These are phyloP conservation scores for Pseudachorutes palmiensis DNA, from an alignment of 1,140 invertebrate species.

Conservation along the genomic window DNA sequence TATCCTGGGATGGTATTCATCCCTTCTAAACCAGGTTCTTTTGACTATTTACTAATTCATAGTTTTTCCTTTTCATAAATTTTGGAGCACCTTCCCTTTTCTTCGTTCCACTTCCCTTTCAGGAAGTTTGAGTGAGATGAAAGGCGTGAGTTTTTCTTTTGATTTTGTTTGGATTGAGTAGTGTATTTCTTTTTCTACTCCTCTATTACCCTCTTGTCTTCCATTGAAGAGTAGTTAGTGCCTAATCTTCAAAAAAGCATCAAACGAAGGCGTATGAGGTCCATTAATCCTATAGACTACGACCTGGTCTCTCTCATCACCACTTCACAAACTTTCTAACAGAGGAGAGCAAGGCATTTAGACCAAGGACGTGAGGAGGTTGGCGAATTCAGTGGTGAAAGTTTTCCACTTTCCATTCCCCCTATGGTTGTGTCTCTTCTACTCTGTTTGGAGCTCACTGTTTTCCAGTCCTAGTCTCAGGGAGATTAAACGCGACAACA, in stretches of 20 bases:
- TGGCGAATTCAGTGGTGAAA: no score
- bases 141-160: not conserved
- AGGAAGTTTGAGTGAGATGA: not conserved
- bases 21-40: not conserved
- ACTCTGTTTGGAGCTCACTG: not conserved
- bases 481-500: not conserved
- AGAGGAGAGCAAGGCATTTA: no score
- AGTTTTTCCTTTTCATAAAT: not conserved
- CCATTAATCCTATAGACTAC: no score
- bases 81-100: not conserved
- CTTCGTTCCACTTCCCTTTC: not conserved
- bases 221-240: not conserved
- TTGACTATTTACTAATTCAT: not conserved
- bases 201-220: not conserved
- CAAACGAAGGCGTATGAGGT: no score
- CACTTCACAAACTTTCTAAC: no score
- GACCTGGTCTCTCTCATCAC: no score
- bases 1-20: not conserved
- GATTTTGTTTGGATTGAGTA: not conserved
- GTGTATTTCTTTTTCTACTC: not conserved
- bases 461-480: not conserved
- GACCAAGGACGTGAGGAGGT: no score
- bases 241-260: not conserved
- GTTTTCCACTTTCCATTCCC: no score
- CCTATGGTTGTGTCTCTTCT: not conserved